phyloP scores from a whole-genome alignment of 1,140 invertebrate species.

The Drusus annulatus region DNA sequence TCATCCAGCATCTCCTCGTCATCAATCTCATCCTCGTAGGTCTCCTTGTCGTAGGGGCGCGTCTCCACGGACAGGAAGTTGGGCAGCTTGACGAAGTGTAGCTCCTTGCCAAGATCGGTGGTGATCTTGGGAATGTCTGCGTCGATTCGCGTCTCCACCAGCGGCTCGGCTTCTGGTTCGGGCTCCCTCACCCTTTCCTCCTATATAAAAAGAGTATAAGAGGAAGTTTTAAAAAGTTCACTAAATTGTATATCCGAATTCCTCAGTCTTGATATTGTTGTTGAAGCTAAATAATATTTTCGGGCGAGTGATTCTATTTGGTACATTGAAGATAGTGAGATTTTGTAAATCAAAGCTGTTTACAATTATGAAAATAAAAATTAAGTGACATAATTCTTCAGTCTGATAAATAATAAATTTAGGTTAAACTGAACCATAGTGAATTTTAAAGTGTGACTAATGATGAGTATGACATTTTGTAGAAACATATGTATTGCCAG shows the following conservation, averaged over 20 bases:
- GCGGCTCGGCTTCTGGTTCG: slow-evolving; percentile 82
- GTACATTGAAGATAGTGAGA: no score
- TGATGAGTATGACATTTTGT: no score
- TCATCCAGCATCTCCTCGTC: slow-evolving; percentile 98
- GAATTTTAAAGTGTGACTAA: no score
- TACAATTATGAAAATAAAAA: no score
- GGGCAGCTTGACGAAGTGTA: slow-evolving; percentile 96
- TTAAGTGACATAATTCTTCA: no score
- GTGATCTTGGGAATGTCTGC: slow-evolving; percentile 97
- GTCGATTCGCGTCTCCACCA: slow-evolving; percentile 94
- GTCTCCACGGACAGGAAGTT: slow-evolving; percentile 95
- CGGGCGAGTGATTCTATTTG: no score
- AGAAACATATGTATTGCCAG: no score
- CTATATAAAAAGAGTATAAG: slow-evolving; percentile 12
- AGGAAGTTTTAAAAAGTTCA: not conserved
- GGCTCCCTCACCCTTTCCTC: slow-evolving; percentile 74
- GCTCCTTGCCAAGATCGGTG: slow-evolving; percentile 90
- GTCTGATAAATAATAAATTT: no score
- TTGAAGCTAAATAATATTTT: no score
- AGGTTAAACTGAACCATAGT: no score
- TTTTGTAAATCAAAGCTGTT: no score
- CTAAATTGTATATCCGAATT: not conserved
- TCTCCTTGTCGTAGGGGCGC: slow-evolving; percentile 93
- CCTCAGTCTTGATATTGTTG: no score
- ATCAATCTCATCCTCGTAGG: slow-evolving; percentile 99